phyloP scores from a whole-genome alignment of 2,888 invertebrate species.

The Auanema sp. region DNA sequence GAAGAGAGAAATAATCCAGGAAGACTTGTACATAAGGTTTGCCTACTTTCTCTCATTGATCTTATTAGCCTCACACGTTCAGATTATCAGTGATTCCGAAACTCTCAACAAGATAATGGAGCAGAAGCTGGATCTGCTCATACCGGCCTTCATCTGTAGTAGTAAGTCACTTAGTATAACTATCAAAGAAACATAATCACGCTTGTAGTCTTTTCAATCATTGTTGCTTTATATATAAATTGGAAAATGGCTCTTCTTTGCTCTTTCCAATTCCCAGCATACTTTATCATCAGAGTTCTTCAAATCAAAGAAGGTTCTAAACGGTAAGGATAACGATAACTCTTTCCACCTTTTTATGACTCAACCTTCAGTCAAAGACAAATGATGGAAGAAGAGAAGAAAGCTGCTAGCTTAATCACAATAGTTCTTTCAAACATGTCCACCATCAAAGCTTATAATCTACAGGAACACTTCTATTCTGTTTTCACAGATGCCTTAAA shows the following conservation, averaged over 20 bases:
- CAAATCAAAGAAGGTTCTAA: slow-evolving; percentile 47
- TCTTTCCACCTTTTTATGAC: slow-evolving; percentile 4
- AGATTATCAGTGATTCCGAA: slow-evolving; percentile 56
- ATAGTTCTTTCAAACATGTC: slow-evolving; percentile 60
- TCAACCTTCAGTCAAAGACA: slow-evolving; percentile 47
- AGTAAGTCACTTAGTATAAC: no score
- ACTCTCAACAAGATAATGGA: slow-evolving; percentile 58
- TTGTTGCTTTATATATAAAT: slow-evolving; percentile 55
- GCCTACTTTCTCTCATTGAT: no score
- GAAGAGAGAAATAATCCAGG: slow-evolving; percentile 58
- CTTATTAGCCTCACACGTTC: slow-evolving; percentile 2
- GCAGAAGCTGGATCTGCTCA: slow-evolving; percentile 56
- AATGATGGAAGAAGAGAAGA: slow-evolving; percentile 62
- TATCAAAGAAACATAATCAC: no score
- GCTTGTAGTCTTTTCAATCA: slow-evolving; percentile 44
- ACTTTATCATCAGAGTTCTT: slow-evolving; percentile 54
- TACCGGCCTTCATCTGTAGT: slow-evolving; percentile 58
- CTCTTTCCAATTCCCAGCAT: slow-evolving; percentile 61
- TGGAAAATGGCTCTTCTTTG: slow-evolving; percentile 61
- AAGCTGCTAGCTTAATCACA: slow-evolving; percentile 56
- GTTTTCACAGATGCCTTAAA: slow-evolving; percentile 54
- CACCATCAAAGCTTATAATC: slow-evolving; percentile 61
- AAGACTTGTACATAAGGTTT: slow-evolving; percentile 20
- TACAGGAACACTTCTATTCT: slow-evolving; percentile 56
- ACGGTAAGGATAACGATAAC: slow-evolving; percentile 18